Evolutionary conservation across 2,888 invertebrate genomes (phyloP).

Genomic region (Chrysomela aeneicollis): DNA sequence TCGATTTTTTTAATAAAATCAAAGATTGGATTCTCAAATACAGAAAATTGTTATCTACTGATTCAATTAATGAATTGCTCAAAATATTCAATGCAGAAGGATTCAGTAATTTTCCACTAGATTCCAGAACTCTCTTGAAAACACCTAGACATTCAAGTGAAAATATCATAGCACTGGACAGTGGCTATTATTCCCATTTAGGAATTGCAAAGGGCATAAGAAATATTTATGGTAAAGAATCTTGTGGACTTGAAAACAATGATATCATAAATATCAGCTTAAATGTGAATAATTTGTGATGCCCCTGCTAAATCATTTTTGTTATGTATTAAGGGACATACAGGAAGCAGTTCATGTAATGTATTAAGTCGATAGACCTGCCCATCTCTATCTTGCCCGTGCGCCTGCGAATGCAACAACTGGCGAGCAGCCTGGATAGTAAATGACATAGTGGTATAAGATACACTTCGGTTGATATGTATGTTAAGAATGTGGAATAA

Average conservation of each 20-base stretch:
- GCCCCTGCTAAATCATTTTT: no score
- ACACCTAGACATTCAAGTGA: neutral
- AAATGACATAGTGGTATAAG: no score
- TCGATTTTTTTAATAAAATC: neutral
- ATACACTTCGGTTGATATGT: no score
- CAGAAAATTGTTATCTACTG: conserved; percentile 3
- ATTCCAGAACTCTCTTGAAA: conserved; percentile 7
- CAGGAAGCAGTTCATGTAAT: no score
- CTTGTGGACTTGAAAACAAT: conserved; percentile 7
- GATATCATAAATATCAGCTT: conserved; percentile 29
- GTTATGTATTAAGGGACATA: no score
- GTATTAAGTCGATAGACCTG: no score
- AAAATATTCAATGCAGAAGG: conserved; percentile 2
- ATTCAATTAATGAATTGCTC: conserved; percentile 3
- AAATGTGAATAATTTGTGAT: conserved; percentile 44
- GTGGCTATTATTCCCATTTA: conserved; percentile 5
- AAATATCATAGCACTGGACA: conserved; percentile 6
- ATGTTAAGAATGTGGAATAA: no score
- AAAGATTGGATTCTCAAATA: conserved; percentile 9
- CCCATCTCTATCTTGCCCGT: no score
- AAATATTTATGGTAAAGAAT: neutral
- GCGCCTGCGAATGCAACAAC: no score
- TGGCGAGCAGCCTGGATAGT: no score
- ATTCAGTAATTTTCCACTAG: conserved; percentile 7
- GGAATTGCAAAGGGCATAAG: neutral